phyloP scores from a whole-genome alignment of 2,797 vertebrate genomes.

The Hippopotamyrus pictus region DNA sequence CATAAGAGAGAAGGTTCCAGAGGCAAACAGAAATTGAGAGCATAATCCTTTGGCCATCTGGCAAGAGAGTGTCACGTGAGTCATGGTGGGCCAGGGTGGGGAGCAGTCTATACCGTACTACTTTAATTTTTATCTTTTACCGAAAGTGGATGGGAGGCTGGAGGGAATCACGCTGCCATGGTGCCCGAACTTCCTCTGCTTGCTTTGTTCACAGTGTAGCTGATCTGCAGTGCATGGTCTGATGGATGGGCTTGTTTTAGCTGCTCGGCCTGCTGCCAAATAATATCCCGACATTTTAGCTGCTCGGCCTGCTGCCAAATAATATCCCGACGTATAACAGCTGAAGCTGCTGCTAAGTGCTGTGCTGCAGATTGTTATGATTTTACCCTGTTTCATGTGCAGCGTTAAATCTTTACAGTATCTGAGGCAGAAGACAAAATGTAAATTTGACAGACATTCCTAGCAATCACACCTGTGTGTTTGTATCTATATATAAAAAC shows the following conservation, averaged over 20 bases:
- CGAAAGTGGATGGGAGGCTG: neutral
- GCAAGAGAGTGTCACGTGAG: neutral
- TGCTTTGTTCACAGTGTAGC: neutral
- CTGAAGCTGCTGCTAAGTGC: neutral
- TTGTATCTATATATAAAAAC: neutral
- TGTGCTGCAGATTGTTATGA: neutral
- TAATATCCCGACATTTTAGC: neutral
- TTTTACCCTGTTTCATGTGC: neutral
- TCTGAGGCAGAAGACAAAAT: neutral
- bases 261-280: neutral
- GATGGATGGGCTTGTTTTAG: neutral
- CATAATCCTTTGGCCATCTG: constrained; percentile 66
- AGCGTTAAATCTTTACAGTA: neutral
- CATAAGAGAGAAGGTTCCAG: constrained; percentile 28
- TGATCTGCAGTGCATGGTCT: neutral
- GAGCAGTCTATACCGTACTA: neutral
- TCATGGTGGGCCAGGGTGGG: neutral
- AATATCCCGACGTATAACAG: neutral
- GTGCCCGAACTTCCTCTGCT: neutral
- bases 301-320: neutral
- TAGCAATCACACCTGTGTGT: neutral
- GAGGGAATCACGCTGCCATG: neutral
- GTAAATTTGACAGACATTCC: neutral
- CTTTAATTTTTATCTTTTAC: neutral
- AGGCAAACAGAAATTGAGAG: constrained; percentile 24